A percentile compares a stretch with the other conserved stretches of the same genome.
These are phyloP conservation scores for Caenorhabditis uteleia DNA, from an alignment of 2,888 invertebrate genomes.

Conservation along the genomic window DNA sequence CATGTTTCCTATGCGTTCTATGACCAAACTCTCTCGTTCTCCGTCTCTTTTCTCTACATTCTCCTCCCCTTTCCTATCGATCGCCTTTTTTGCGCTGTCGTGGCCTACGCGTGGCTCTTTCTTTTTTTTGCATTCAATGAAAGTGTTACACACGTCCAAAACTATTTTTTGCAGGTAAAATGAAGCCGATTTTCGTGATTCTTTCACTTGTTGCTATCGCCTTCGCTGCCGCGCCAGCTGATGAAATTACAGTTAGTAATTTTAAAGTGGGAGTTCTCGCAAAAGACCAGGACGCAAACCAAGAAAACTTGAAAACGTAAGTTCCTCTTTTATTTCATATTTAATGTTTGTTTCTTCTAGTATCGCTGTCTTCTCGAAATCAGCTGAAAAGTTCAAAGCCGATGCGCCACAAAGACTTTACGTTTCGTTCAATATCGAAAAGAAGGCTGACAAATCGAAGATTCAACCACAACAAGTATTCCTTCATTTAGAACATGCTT, in stretches of 20 bases:
- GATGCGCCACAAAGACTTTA: constrained; percentile 88
- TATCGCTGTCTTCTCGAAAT: constrained; percentile 79
- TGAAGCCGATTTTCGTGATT: constrained; percentile 15
- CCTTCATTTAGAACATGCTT: constrained; percentile 79
- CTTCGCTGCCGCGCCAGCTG: neutral
- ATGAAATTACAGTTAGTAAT: constrained; percentile 76
- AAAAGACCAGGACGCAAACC: constrained; percentile 64
- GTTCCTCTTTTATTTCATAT: neutral
- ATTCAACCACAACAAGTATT: constrained; percentile 79
- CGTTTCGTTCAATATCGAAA: constrained; percentile 81
- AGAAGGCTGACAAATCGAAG: constrained; percentile 77
- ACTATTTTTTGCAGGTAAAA: constrained; percentile 9
- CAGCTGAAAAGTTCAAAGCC: constrained; percentile 79
- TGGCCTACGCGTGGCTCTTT: constrained; percentile 1
- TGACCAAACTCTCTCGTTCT: neutral
- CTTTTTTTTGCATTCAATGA: neutral
- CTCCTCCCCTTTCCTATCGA: neutral
- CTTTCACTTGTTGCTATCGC: too few species aligned
- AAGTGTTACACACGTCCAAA: neutral
- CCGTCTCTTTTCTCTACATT: neutral
- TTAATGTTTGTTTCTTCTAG: constrained; percentile 70
- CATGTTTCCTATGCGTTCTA: neutral
- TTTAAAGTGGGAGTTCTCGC: constrained; percentile 73
- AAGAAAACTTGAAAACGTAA: constrained; percentile 24
- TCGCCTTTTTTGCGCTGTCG: constrained; percentile 1